Evolutionary conservation across 2,797 vertebrate genomes (phyloP).

Genomic region (Crocodylus rhombifer): DNA sequence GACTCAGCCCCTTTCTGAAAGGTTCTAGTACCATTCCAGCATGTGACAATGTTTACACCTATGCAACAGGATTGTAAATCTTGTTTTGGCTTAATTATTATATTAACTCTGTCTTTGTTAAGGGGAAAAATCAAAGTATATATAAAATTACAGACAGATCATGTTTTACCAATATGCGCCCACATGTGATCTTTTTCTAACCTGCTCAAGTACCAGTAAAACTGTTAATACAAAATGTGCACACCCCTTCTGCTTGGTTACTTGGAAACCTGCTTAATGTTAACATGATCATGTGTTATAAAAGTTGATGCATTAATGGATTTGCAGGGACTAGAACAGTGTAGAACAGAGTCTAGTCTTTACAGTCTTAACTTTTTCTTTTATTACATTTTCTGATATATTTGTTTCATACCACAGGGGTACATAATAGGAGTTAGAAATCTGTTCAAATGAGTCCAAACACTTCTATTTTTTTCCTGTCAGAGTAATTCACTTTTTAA

Average conservation of each 20-base stretch:
- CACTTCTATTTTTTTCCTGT: not conserved
- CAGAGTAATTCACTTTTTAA: not conserved
- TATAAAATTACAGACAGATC: not conserved
- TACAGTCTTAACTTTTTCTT: not conserved
- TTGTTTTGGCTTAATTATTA: not conserved
- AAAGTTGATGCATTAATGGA: no score
- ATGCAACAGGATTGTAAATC: not conserved
- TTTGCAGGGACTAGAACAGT: no score
- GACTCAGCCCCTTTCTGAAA: not conserved
- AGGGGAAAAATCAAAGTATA: not conserved
- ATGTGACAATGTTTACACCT: not conserved
- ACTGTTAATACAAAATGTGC: no score
- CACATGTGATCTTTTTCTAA: no score
- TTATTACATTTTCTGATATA: not conserved
- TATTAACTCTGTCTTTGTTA: not conserved
- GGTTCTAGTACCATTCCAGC: not conserved
- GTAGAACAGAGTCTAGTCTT: no score
- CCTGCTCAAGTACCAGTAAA: no score
- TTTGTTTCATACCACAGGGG: not conserved
- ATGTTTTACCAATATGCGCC: no score
- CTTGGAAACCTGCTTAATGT: no score
- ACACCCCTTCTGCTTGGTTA: no score
- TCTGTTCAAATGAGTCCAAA: slow-evolving; percentile 28
- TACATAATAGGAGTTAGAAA: not conserved
- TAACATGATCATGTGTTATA: no score